A percentile compares a stretch with the other conserved stretches of the same genome.
phyloP scores from a whole-genome alignment of 2,888 invertebrate species.

The Chironomus riparius region DNA sequence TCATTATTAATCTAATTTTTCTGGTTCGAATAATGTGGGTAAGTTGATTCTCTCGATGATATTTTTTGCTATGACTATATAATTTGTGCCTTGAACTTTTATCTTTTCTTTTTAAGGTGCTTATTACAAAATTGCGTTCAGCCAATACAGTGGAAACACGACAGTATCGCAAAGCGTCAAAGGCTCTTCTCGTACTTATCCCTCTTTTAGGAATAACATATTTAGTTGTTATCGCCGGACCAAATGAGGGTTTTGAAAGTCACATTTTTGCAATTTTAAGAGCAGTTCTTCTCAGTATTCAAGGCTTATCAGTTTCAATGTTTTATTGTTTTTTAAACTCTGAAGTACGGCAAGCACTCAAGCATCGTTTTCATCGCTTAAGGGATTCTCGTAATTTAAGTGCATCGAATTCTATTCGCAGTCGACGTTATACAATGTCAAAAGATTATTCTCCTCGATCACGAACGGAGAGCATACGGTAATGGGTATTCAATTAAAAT shows the following conservation, averaged over 20 bases:
- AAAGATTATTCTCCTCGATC: slow-evolving; percentile 77
- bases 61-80: neutral
- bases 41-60: slow-evolving; percentile 40
- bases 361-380: slow-evolving; percentile 54
- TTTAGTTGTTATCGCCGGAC: slow-evolving; percentile 72
- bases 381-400: slow-evolving; percentile 40
- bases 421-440: slow-evolving; percentile 40
- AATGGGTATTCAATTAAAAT: slow-evolving; percentile 33
- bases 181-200: slow-evolving; percentile 82
- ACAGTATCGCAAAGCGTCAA: slow-evolving; percentile 83
- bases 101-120: slow-evolving; percentile 50
- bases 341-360: slow-evolving; percentile 77
- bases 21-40: slow-evolving; percentile 84
- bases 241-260: slow-evolving; percentile 61
- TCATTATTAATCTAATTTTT: slow-evolving; percentile 74
- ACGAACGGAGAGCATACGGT: slow-evolving; percentile 73
- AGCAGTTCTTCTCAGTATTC: slow-evolving; percentile 78
- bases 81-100: neutral
- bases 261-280: slow-evolving; percentile 69
- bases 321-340: slow-evolving; percentile 92
- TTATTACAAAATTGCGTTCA: slow-evolving; percentile 86
- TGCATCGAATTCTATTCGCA: slow-evolving; percentile 1
- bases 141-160: slow-evolving; percentile 84
- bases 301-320: slow-evolving; percentile 85
- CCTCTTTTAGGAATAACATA: slow-evolving; percentile 91